Base-by-base conservation (phyloP, 1,140 invertebrate genomes). In the Babylonia areolata region DNA sequence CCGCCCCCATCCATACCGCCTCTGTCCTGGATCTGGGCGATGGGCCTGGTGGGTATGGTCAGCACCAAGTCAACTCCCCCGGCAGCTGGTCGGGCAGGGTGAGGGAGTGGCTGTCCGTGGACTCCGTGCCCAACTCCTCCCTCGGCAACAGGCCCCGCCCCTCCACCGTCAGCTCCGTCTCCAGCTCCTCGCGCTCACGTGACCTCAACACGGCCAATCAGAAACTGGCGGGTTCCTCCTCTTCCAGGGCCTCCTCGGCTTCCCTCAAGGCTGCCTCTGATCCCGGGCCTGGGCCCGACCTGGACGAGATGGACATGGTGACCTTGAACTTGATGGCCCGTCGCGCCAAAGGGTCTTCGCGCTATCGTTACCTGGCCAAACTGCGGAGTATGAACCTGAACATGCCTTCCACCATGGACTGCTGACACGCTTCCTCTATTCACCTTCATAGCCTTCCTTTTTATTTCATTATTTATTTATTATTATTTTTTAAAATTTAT, bases 261-360 rank as follows among this genome's bases (percentile, higher is more conserved):
- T 79, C 77, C 28, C 23, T 79, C 11, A 79, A 79, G 39, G 28
- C 77, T 17, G 39, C 77, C 39, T 79, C 77, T 42, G 77, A 79
- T 39, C 73, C 73, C 73, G n/a, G n/a, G n/a, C 73, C 73, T 31
- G 77, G 77, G 37, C 31, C 35, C 23, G 77, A 79, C 77, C 77
- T 79, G 9, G 77, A 79, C 39, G 20, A 79, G 17, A 79, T 79
- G 77, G 77, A 79, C 39, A 15, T 79, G 17, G 77, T 79, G 77
- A 79, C 77, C 77, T 46, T 79, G 77, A 79, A 79, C 77, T 42
- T 79, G 77, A 79, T 79, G 77, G 77, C 77, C 28, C 37, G 39
- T 5, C 77, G 77, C 6, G 77, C 77, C 12, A 79, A 79, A 28
- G 77, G 77, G 6, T 39, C 77, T 28, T 79, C 77, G 11, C 77